phyloP scores from a whole-genome alignment of 64 coral and sea anemone genomes.

The Montipora efflorescens region DNA sequence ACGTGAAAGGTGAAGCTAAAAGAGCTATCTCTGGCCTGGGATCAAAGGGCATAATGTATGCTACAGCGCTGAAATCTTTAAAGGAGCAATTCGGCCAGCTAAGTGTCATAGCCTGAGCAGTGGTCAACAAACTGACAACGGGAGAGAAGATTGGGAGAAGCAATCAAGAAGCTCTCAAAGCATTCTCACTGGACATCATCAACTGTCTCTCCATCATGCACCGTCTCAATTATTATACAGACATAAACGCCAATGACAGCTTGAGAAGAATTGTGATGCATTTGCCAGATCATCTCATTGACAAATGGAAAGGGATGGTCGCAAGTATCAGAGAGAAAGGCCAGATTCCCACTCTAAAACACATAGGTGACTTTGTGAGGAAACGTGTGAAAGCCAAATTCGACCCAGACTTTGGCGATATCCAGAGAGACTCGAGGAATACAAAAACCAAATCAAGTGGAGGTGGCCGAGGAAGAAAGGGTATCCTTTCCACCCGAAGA shows the following conservation, averaged over 20 bases:
- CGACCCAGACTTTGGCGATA: constrained; percentile 26
- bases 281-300: constrained; percentile 13
- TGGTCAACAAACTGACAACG: no score
- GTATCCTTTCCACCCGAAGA: neutral
- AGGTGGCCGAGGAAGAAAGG: neutral
- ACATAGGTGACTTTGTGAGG: constrained; percentile 40
- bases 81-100: constrained; percentile 63
- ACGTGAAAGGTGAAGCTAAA: neutral
- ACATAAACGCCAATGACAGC: constrained; percentile 63
- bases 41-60: constrained; percentile 61
- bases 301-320: constrained; percentile 16
- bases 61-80: constrained; percentile 32
- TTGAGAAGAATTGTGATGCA: constrained; percentile 30
- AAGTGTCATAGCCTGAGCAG: constrained; percentile 26
- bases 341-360: neutral
- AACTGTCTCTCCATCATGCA: constrained; percentile 46
- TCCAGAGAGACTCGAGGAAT: neutral
- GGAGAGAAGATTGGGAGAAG: neutral
- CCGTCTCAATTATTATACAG: constrained; percentile 10
- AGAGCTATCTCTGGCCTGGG: constrained; percentile 42
- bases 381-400: constrained; percentile 51
- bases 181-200: neutral
- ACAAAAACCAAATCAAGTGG: neutral
- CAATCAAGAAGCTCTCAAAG: constrained; percentile 3
- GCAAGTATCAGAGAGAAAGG: constrained; percentile 42